Base-by-base conservation (phyloP, 2,888 invertebrate genomes). In the Ctena decussata region DNA sequence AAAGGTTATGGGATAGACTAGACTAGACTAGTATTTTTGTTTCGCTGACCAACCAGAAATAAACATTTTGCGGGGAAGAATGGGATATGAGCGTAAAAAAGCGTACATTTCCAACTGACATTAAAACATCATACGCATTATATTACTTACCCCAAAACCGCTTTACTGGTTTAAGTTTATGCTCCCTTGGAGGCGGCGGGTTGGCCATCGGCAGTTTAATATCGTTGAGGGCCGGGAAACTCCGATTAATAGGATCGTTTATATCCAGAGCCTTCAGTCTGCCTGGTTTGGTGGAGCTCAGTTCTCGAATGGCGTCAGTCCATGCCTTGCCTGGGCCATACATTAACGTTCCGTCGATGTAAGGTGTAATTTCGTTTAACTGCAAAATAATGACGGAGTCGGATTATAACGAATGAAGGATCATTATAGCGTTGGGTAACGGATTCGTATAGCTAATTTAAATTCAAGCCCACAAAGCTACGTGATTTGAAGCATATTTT, bases 311-410 rank as follows among this genome's bases (percentile, higher is more conserved):
- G 89, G 98, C 98, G 96, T 98, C 98, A 92, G 99, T 97, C 99
- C 99, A 99, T 81, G 99, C 99, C 96, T 99, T 99, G 93, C 98
- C 98, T 60, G 98, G 98, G 95, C 99, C 99, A 97, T 99, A 99
- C 94, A 99, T 97, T 96, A 99, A 99, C 96, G 98, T 99, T 86
- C 98, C 99, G 96, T 99, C 99, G 94, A 99, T 98, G 99, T 99
- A 99, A 93, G 99, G 98, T 74, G 99, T 99, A 96, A 99, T 98
- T 96, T 98, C 98, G 96, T 99, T 99, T 70, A 97, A 91, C 97
- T 97, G 89, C 5, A 65, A 78, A 69, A 57, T 37, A 80, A 65
- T 11, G 15, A n/a, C n/a, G n/a, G n/a, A n/a, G n/a, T n/a, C n/a
- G n/a, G n/a, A n/a, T n/a, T n/a, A n/a, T n/a, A n/a, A n/a, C n/a